Evolutionary conservation across 2,113 vertebrate genomes (phyloP), one percentile per base, ranked within the genome.

Genomic region (Apteryx mantelli): DNA sequence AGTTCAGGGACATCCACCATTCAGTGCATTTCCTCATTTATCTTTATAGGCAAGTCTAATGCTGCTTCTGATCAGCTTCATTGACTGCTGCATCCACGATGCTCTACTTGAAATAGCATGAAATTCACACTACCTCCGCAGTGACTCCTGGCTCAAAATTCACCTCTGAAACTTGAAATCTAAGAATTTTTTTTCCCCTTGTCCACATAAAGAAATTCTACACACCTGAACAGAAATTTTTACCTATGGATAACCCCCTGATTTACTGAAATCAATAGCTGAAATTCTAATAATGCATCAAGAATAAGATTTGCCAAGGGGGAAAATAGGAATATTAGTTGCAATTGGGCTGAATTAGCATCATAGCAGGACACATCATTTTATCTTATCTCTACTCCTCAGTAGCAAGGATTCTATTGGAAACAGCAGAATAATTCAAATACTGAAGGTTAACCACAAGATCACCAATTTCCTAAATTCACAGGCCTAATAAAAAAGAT

Each of bases 41-140:
- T 93, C 89, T 88, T 88, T 78, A 74, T 16, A 89, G 13, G 11
- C 46, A 93, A 84, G 38, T 61, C 53, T 95, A 91, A 94, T 70
- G 50, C 17, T 63, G 24, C 28, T 88, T 93, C 89, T 92, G 74
- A 82, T 84, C 42, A 92, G 38, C 19, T 88, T 84, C 69, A 82
- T 88, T 95, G 89, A 89, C 64, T 91, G 34, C 71, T 93, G 32
- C 12, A 86, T 65, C 44, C 64, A 65, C 30, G 55, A 92, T 69
- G 5, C 14, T 81, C 42, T 87, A 58, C 53, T 78, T 93, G 84
- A 96, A 96, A 83, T n/a, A 88, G 55, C 81, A 91, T 56, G 76
- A 88, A 92, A 92, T 83, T 64, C 84, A 66, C 13, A 71, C 32
- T n/a, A 86, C n/a, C 25, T 91, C 58, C 19, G 94, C 52, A 71